Base-by-base conservation (phyloP, 37 sponge, comb jelly and placozoan species). In the Halisarca cf. caerulea region DNA sequence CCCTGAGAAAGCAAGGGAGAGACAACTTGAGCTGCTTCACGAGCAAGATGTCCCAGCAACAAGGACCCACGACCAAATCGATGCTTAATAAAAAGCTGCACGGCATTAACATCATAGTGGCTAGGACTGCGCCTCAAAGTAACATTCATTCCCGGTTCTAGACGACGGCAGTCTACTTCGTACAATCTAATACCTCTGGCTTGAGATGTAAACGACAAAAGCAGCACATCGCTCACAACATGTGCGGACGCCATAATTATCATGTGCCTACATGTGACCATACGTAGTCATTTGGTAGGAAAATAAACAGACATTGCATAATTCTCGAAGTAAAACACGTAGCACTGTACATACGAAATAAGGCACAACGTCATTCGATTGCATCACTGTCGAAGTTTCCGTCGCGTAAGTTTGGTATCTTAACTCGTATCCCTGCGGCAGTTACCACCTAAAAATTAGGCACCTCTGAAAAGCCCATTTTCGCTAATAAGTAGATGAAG, bases 181-280 rank as follows among this genome's bases (percentile, higher is more conserved):
- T 69, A 69, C 38, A 69, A 28, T 2, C 71, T 32, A 9, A 69
- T 69, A 21, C 71, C 71, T 28, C 37, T 69, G 20, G 71, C 71
- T 36, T 69, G 71, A 2, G 35, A 35, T 3, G 37, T 69, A 9
- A 69, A 69, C 1, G 33, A 34, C 36, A 6, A 2, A 28, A 69
- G 37, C 7, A 36, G 20, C 27, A 69, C 18, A 20, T 28, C 33
- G 2, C 32, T 1, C 7, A 8, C 71, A 2, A 4, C 37, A 17
- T 6, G 71, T 34, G 66, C 9, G 23, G 33, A 2, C 18, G 71
- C 71, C 71, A 69, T 69, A 8, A 14, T 25, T n/a, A 69, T 28
- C 71, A 69, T 69, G 71, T 69, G 71, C 27, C 71, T 2, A 2
- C 35, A 34, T 6, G 71, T 69, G 71, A 69, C 71, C 4, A 35